Conservation (phyloP, 2,113 vertebrate genomes). For the Phrynosoma blainvillii region DNA sequence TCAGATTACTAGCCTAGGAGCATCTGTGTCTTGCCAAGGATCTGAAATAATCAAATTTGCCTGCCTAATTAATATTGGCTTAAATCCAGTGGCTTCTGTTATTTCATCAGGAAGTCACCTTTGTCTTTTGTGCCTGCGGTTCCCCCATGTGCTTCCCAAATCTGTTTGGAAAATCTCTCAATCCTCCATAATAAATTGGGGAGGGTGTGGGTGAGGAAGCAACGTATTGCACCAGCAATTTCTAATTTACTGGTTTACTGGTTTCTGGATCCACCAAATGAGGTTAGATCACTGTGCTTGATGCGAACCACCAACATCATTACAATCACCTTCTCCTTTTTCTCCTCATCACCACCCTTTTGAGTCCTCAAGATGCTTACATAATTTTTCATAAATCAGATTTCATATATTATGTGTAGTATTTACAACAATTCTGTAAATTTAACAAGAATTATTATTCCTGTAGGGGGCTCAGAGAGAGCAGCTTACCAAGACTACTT, state of each 20-base stretch:
- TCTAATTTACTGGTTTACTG: neutral
- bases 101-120: too few relatives aligned
- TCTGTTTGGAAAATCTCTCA: too few relatives aligned
- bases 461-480: neutral
- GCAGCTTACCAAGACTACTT: neutral
- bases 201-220: neutral
- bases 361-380: neutral
- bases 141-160: too few relatives aligned
- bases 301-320: too few relatives aligned
- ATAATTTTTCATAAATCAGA: too few relatives aligned
- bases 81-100: neutral
- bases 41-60: neutral
- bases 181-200: neutral
- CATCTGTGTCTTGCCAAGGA: neutral
- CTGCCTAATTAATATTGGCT: neutral
- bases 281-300: neutral
- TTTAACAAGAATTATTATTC: neutral
- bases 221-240: neutral
- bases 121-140: too few relatives aligned
- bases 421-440: neutral
- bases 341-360: neutral
- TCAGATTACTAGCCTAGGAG: neutral
- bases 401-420: neutral
- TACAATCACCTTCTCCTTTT: too few relatives aligned
- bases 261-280: neutral